phyloP scores from a whole-genome alignment of 2,113 vertebrate species.

The Tautogolabrus adspersus region DNA sequence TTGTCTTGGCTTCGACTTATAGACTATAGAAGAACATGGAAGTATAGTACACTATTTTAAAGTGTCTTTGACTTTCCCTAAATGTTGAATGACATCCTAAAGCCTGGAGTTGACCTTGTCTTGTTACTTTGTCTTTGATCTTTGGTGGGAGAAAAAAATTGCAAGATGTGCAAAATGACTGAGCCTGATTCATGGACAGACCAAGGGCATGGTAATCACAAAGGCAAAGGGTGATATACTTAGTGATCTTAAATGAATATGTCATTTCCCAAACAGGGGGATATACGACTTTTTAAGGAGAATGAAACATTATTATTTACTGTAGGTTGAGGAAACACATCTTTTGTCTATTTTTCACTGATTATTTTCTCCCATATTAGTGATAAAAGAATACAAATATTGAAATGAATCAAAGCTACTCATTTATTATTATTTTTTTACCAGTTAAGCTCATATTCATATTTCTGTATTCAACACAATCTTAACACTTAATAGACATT shows the following conservation, averaged over 20 bases:
- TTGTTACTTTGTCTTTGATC: background rate
- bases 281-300: background rate
- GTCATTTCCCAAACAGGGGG: background rate
- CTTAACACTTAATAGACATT: slow-evolving; percentile 9
- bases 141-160: background rate
- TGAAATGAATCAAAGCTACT: background rate
- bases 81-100: background rate
- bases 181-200: background rate
- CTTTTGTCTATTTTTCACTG: background rate
- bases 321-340: background rate
- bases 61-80: too few species aligned
- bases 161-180: background rate
- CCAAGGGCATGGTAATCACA: background rate
- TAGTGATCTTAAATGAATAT: background rate
- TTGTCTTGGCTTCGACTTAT: too few species aligned
- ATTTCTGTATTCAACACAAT: background rate
- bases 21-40: background rate
- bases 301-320: background rate
- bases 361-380: background rate
- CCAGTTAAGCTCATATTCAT: background rate
- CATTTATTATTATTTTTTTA: too few species aligned
- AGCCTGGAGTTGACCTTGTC: background rate
- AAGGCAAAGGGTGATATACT: background rate
- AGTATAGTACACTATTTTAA: background rate
- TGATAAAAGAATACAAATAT: background rate